Conservation (phyloP, 2,113 vertebrate genomes). For the Pampusana beccarii region DNA sequence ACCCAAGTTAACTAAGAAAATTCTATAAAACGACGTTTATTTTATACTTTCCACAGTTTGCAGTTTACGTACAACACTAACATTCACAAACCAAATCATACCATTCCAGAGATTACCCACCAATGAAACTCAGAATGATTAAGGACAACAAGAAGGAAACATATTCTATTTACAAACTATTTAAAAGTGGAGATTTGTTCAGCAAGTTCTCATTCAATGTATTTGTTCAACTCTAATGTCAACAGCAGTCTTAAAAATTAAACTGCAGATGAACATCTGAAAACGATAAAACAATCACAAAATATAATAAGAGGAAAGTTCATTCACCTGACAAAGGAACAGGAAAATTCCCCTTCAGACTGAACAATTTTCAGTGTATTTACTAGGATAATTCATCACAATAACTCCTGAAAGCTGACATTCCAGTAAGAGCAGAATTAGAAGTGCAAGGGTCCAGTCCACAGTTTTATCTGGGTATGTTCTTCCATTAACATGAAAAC, state of each 20-base stretch:
- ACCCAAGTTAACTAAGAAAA: not conserved
- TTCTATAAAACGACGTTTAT: not conserved
- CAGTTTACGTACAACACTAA: not conserved
- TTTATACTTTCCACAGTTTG: not conserved
- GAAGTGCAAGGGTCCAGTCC: not conserved
- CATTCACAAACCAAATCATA: not conserved
- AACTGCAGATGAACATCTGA: not conserved
- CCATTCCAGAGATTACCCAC: not conserved
- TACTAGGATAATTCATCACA: not conserved
- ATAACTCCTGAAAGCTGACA: not conserved
- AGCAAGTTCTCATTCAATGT: not conserved
- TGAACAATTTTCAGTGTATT: not conserved
- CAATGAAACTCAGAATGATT: not conserved
- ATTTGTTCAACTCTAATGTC: not conserved
- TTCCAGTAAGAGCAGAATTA: not conserved
- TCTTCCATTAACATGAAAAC: not conserved
- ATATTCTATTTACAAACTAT: not conserved
- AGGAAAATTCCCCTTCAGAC: not conserved
- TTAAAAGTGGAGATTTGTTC: not conserved
- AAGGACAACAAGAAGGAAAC: not conserved
- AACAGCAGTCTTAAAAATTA: not conserved
- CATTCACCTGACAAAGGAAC: not conserved
- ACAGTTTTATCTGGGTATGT: not conserved
- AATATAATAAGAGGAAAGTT: not conserved
- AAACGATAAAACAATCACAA: not conserved